Base-by-base conservation (phyloP, 2,113 vertebrate genomes). In the Leptodactylus fuscus region DNA sequence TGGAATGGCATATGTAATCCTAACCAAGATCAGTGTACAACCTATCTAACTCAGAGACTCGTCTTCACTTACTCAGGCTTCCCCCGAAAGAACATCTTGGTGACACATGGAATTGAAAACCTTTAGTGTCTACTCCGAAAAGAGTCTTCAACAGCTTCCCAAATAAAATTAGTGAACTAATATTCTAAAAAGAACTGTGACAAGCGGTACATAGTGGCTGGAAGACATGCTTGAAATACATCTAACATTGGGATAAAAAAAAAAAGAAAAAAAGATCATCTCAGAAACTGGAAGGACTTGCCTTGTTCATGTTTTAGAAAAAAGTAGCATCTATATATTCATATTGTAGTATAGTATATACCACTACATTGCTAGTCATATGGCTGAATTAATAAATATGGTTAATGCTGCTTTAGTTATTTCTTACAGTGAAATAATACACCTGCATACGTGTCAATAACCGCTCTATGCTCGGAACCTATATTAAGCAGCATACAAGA, bases 1-100 rank as follows among this genome's bases (percentile, higher is more conserved):
- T 90, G 92, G 89, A 90, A 53, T 87, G 89, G 90, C 88, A 90
- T 49, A 46, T 87, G 87, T 85, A 90, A 41, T 87, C 85, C 90
- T 58, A 87, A 46, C 78, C 87, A 34, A 86, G 89, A 88, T 83
- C 90, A 87, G 81, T 88, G 82, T 83, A 81, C 87, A 86, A 87
- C 62, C 90, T 88, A 87, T 60, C 89, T 89, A 89, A 91, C 44
- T 82, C 83, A 89, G 89, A 91, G 87, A 90, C 83, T 81, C 82
- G 73, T 81, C 49, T 76, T 49, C 10, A 89, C 62, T 51, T 12
- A 89, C 65, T 89, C 87, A 89, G 87, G 88, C 90, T 88, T 87
- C 87, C 89, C 11, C 87, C 36, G 88, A 82, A 77, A 84, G 85
- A 88, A 87, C 88, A 62, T 38, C 65, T 65, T 85, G 88, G 87